Evolutionary conservation across 2,797 vertebrate species (phyloP).

Genomic region (Bovichtus variegatus): DNA sequence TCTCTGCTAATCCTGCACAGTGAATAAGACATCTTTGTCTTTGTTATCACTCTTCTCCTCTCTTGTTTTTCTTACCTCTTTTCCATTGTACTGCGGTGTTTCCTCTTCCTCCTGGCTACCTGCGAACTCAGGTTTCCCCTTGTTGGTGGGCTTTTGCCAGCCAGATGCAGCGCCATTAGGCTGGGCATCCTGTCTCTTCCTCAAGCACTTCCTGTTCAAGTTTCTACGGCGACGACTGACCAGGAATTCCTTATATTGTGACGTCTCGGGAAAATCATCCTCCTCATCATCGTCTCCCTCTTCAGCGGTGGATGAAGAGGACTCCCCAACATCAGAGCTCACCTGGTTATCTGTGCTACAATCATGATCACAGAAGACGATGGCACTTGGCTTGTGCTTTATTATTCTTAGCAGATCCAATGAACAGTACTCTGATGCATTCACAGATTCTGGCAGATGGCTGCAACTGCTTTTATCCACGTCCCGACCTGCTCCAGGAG

Average conservation of each 20-base stretch:
- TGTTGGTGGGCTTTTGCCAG: slow-evolving; percentile 34
- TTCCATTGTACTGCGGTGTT: slow-evolving; percentile 31
- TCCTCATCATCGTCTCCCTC: slow-evolving; percentile 61
- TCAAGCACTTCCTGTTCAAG: slow-evolving; percentile 70
- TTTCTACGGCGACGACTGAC: slow-evolving; percentile 75
- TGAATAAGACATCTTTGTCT: slow-evolving; percentile 3
- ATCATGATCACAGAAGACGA: slow-evolving; percentile 78
- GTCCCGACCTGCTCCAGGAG: slow-evolving; percentile 23
- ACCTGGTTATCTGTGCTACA: slow-evolving; percentile 35
- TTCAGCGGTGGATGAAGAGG: slow-evolving; percentile 59
- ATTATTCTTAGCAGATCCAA: slow-evolving; percentile 77
- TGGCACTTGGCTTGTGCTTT: slow-evolving; percentile 83
- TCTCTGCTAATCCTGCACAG: not conserved
- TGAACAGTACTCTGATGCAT: slow-evolving; percentile 41
- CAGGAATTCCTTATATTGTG: slow-evolving; percentile 78
- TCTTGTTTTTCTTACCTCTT: slow-evolving; percentile 61
- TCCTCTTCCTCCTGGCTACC: slow-evolving; percentile 59
- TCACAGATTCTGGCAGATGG: slow-evolving; percentile 2
- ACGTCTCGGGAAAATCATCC: slow-evolving; percentile 77
- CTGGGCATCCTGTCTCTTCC: slow-evolving; percentile 67
- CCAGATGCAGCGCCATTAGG: slow-evolving; percentile 27
- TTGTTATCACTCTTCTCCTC: not conserved
- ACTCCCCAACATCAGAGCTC: slow-evolving; percentile 62
- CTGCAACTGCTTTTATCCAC: not conserved
- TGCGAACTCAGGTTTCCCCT: slow-evolving; percentile 38